Evolutionary conservation across 1,140 invertebrate species (phyloP).

Genomic region (Cryptotermes secundus): DNA sequence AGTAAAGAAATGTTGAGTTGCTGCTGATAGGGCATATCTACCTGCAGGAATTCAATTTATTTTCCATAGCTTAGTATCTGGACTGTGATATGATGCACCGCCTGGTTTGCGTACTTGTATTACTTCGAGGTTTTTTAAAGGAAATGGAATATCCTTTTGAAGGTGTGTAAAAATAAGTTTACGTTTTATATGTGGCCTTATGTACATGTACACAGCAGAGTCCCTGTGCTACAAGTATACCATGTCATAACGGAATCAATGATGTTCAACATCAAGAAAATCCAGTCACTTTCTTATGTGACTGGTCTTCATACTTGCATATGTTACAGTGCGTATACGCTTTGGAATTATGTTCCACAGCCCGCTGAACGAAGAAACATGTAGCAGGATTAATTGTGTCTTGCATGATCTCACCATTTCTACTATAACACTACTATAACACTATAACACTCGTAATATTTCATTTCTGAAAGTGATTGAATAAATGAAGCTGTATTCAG

Average conservation of each 20-base stretch:
- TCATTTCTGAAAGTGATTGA: too few relatives aligned
- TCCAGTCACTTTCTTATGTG: neutral
- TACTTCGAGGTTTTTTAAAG: neutral
- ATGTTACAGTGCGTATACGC: too few relatives aligned
- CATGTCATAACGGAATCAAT: neutral
- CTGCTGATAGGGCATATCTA: neutral
- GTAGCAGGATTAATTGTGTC: too few relatives aligned
- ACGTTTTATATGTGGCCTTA: neutral
- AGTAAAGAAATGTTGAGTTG: neutral
- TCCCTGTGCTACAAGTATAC: neutral
- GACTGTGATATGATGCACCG: neutral
- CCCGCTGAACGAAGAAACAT: too few relatives aligned
- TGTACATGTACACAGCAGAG: neutral
- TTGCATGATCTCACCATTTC: too few relatives aligned
- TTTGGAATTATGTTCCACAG: too few relatives aligned
- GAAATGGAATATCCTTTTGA: slow-evolving; percentile 17
- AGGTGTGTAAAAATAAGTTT: neutral
- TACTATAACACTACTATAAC: too few relatives aligned
- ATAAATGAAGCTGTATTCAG: too few relatives aligned
- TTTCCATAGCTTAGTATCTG: slow-evolving; percentile 12
- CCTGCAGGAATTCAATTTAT: slow-evolving; percentile 1
- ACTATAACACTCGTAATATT: too few relatives aligned
- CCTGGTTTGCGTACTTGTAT: neutral
- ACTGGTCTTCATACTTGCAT: too few relatives aligned
- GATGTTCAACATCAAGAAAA: neutral